phyloP scores from a whole-genome alignment of 2,113 vertebrate genomes.

The Melierax canorus region DNA sequence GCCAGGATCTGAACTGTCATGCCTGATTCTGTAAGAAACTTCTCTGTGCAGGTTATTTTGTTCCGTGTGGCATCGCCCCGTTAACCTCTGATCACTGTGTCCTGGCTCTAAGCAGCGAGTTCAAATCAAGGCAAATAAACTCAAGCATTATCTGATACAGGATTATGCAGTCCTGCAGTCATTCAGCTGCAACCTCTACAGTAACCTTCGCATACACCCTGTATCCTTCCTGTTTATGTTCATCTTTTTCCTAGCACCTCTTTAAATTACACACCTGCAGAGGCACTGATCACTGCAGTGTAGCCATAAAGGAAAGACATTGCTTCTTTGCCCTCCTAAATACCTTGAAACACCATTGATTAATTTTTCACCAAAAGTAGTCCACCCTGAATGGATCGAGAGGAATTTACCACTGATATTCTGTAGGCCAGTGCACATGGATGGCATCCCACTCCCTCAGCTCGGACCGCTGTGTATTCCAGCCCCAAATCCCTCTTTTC shows the following conservation, averaged over 20 bases:
- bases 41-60: background rate
- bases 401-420: background rate
- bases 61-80: background rate
- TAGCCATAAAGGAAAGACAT: slow-evolving; percentile 59
- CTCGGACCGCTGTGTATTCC: background rate
- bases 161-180: slow-evolving; percentile 33
- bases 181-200: slow-evolving; percentile 9
- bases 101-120: slow-evolving; percentile 2
- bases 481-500: background rate
- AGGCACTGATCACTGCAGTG: slow-evolving; percentile 46
- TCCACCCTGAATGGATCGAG: background rate
- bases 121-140: slow-evolving; percentile 37
- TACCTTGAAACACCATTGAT: slow-evolving; percentile 12
- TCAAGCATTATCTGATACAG: background rate
- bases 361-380: slow-evolving; percentile 35
- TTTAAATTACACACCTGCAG: slow-evolving; percentile 59
- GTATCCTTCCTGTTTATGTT: slow-evolving; percentile 45
- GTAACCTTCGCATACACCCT: slow-evolving; percentile 13
- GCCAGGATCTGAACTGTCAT: background rate
- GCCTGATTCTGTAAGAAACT: background rate
- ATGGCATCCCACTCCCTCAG: background rate
- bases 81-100: background rate
- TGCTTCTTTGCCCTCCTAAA: slow-evolving; percentile 59
- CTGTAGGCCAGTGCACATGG: background rate
- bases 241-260: slow-evolving; percentile 48